phyloP scores from a whole-genome alignment of 2,113 vertebrate genomes.

The Anas platyrhynchos region DNA sequence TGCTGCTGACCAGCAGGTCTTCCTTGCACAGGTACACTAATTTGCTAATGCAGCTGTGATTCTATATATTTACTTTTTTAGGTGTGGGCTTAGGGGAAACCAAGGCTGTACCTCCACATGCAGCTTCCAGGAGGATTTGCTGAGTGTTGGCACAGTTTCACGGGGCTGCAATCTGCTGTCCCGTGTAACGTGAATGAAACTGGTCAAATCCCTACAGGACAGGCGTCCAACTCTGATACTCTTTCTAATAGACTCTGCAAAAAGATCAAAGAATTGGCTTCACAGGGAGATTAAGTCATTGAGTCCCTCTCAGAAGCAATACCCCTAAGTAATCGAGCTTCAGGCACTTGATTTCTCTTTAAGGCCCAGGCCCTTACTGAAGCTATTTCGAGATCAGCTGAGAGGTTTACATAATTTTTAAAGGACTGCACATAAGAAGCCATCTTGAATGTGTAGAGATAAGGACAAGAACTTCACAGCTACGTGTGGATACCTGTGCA shows the following conservation, averaged over 20 bases:
- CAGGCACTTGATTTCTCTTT: not conserved
- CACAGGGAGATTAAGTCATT: not conserved
- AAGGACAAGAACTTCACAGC: not conserved
- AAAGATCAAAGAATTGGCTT: not conserved
- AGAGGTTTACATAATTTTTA: not conserved
- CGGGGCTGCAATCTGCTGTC: not conserved
- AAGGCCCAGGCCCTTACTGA: not conserved
- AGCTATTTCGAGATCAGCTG: not conserved
- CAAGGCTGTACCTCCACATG: not conserved
- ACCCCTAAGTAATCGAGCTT: not conserved
- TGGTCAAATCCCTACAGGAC: not conserved
- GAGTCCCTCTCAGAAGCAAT: not conserved
- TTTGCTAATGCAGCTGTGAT: not conserved
- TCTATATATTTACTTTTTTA: not conserved
- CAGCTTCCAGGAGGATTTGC: not conserved
- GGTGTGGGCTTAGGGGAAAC: not conserved
- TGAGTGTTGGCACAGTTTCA: not conserved
- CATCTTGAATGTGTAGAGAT: not conserved
- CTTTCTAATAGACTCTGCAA: not conserved
- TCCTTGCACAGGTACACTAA: not conserved
- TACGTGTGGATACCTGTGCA: accelerated
- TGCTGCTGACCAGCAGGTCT: not conserved
- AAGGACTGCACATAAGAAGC: not conserved
- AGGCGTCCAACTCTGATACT: not conserved
- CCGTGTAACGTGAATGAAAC: not conserved